A percentile compares a stretch with the other conserved stretches of the same genome.
phyloP scores from a whole-genome alignment of 2,797 vertebrate genomes.

The Anguilla obscura region DNA sequence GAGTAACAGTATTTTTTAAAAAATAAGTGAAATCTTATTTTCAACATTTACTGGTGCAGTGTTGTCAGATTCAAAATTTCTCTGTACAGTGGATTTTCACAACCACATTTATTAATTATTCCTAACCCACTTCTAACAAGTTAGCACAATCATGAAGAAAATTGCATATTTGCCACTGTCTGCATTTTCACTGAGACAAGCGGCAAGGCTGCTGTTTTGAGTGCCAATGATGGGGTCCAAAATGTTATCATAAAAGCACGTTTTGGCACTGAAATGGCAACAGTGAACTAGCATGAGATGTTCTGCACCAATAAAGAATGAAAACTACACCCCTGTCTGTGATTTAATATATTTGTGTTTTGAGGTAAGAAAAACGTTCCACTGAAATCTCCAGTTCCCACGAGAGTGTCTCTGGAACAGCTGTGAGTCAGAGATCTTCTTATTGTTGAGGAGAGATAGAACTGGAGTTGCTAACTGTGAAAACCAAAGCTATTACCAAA shows the following conservation, averaged over 20 bases:
- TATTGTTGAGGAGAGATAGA: slow-evolving; percentile 40
- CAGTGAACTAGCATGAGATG: slow-evolving; percentile 20
- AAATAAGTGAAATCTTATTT: neutral
- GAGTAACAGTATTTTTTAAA: neutral
- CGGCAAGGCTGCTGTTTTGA: neutral
- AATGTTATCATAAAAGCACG: neutral
- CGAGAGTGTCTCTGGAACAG: slow-evolving; percentile 44
- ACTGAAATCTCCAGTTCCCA: slow-evolving; percentile 45
- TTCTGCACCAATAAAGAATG: slow-evolving; percentile 44
- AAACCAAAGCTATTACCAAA: slow-evolving; percentile 47
- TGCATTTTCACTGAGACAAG: neutral
- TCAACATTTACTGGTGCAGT: neutral
- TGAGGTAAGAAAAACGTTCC: neutral
- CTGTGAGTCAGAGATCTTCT: slow-evolving; percentile 42
- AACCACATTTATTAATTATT: neutral
- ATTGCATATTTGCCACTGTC: neutral
- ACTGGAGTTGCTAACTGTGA: slow-evolving; percentile 37
- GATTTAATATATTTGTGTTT: slow-evolving; percentile 43
- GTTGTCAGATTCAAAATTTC: neutral
- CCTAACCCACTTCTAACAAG: neutral
- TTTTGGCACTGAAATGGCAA: neutral
- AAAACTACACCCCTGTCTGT: slow-evolving; percentile 35
- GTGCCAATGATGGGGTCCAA: neutral
- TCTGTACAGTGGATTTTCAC: neutral
- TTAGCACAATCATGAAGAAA: neutral